Base-by-base conservation (phyloP, 2,113 vertebrate species). In the Megaceryle torquata region DNA sequence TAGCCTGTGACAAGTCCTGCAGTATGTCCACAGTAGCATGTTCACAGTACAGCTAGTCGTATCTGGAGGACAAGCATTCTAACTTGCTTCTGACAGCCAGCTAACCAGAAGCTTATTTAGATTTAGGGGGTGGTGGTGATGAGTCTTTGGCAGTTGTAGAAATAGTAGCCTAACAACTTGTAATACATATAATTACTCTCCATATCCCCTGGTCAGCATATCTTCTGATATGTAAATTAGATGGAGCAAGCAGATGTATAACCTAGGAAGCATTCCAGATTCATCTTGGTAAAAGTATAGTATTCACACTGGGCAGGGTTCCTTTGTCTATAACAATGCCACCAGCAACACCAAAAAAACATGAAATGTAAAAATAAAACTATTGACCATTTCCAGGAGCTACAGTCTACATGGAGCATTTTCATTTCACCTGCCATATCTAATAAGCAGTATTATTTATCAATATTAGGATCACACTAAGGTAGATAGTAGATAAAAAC, bases 191-290 rank as follows among this genome's bases (percentile, higher is more conserved):
- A 97, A 97, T 97, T 97, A 97, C 94, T 96, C 95, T 91, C 92
- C 67, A 72, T 95, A 97, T 97, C 94, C 93, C 86, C 95, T 97
- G 95, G 96, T 96, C 96, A 97, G 94, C 96, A 96, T 97, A 96
- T 97, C 95, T 97, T 97, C 96, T 96, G 94, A 95, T 95, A 97
- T 97, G 96, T 93, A 97, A 97, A 97, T 97, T 92, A 96, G 93
- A 95, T 72, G 65, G 95, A 95, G 86, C 90, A 90, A 95, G 95
- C 95, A 97, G 96, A 97, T 96, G 96, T 97, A 97, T 97, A 97
- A 97, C 95, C 96, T 96, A 97, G 96, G 96, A 96, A 96, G 13
- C 95, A 94, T 94, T 97, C 96, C 95, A 97, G 95, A 95, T 97
- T 96, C 88, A 95, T 96, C 95, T 96, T 97, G 93, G 94, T 96